A percentile compares a stretch with the other conserved stretches of the same genome.
Evolutionary conservation across 2,888 invertebrate genomes (phyloP).

Genomic region (Habroteleia sp.): DNA sequence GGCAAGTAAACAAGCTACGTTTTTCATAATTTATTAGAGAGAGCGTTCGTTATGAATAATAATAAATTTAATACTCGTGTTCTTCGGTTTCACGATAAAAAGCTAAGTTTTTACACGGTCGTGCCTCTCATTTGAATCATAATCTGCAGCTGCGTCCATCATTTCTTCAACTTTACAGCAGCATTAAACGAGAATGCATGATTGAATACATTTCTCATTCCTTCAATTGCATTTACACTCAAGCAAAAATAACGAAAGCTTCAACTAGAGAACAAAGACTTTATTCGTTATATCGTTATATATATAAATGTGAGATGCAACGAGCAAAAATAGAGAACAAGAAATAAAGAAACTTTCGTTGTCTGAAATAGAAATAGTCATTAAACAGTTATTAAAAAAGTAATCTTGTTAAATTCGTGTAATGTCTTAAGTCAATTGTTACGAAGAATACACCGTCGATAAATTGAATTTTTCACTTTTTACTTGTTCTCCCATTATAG

Average conservation of each 20-base stretch:
- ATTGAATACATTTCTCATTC: constrained; percentile 37
- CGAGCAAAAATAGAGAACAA: too few species aligned
- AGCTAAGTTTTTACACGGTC: constrained; percentile 15
- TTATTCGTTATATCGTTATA: too few species aligned
- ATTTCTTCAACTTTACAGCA: constrained; percentile 37
- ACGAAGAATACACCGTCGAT: too few species aligned
- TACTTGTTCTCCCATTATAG: too few species aligned
- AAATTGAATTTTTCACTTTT: too few species aligned
- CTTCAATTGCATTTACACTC: constrained; percentile 14
- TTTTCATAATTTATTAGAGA: constrained; percentile 47
- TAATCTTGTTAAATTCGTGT: too few species aligned
- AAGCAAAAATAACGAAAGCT: constrained; percentile 22
- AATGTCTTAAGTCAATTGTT: too few species aligned
- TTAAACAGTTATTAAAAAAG: too few species aligned
- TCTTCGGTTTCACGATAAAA: constrained; percentile 29
- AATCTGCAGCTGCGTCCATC: constrained; percentile 48
- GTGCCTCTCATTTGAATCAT: constrained; percentile 10
- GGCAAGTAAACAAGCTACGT: constrained; percentile 19
- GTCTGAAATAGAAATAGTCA: too few species aligned
- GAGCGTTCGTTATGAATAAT: constrained; percentile 35
- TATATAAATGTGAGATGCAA: too few species aligned
- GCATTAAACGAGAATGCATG: constrained; percentile 30
- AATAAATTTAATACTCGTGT: constrained; percentile 30
- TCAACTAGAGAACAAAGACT: too few species aligned
- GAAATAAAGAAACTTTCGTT: too few species aligned